Evolutionary conservation across 1,140 invertebrate species (phyloP).

Genomic region (Nasonia vitripennis): DNA sequence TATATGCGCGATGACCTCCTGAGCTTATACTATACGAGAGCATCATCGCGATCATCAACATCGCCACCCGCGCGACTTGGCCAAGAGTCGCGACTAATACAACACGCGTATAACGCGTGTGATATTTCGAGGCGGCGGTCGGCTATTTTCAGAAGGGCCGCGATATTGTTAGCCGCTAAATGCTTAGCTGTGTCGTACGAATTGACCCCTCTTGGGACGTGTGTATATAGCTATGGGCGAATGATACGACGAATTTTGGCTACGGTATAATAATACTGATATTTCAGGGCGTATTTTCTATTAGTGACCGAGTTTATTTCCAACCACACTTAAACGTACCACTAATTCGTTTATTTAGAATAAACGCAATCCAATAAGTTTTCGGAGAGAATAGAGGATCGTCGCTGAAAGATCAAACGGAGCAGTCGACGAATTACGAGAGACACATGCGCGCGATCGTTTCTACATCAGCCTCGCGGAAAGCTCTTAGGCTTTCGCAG

Average conservation of each 20-base stretch:
- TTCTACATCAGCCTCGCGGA: too few relatives aligned
- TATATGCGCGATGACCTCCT: not conserved
- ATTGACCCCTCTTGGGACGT: not conserved
- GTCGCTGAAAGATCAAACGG: not conserved
- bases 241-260: not conserved
- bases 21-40: not conserved
- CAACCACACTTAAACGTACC: too few relatives aligned
- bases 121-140: slow-evolving; percentile 53
- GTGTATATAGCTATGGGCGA: not conserved
- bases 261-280: not conserved
- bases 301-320: too few relatives aligned
- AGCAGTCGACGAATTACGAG: not conserved
- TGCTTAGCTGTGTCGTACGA: not conserved
- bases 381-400: too few relatives aligned
- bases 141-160: slow-evolving; percentile 55
- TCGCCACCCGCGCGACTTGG: not conserved
- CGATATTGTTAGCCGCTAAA: slow-evolving; percentile 54
- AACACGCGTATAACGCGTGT: slow-evolving; percentile 37
- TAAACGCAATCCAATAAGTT: too few relatives aligned
- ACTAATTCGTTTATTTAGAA: too few relatives aligned
- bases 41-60: too few relatives aligned
- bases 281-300: not conserved
- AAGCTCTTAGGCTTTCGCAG: too few relatives aligned
- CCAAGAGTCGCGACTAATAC: not conserved
- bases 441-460: not conserved